phyloP scores from a whole-genome alignment of 2,888 invertebrate genomes.

The Colostygia pectinataria region DNA sequence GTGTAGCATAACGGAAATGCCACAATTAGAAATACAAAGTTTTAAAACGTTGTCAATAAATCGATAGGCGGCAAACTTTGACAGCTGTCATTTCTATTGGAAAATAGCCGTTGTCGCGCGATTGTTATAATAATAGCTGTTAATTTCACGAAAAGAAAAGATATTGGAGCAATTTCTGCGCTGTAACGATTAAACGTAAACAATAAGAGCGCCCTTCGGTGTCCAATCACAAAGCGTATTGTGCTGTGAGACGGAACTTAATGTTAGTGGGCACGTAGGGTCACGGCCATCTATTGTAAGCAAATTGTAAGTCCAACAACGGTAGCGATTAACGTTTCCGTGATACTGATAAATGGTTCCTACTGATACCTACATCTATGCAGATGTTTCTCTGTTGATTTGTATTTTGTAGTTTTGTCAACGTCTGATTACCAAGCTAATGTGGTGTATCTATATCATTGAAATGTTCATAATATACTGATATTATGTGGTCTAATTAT shows the following conservation, averaged over 20 bases:
- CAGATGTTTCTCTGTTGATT: constrained; percentile 2
- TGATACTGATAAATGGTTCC: constrained; percentile 6
- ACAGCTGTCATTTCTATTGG: constrained; percentile 21
- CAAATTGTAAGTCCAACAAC: constrained; percentile 26
- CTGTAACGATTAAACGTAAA: constrained; percentile 33
- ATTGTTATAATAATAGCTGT: constrained; percentile 3
- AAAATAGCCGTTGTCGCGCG: no score
- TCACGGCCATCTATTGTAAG: constrained; percentile 36
- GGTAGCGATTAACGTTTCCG: constrained; percentile 15
- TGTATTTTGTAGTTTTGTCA: no score
- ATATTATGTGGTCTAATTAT: no score
- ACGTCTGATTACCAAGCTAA: no score
- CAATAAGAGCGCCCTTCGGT: constrained; percentile 27
- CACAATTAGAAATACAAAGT: background rate
- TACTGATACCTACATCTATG: background rate
- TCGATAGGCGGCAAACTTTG: constrained; percentile 27
- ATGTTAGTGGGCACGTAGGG: constrained; percentile 25
- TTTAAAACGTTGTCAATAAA: constrained; percentile 6
- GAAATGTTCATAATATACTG: no score
- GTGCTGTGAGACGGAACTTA: constrained; percentile 33
- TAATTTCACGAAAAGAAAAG: constrained; percentile 20
- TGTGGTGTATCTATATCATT: no score
- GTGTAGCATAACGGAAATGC: no score
- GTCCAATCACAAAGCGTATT: constrained; percentile 37
- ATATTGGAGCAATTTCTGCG: constrained; percentile 25